A percentile compares a stretch with the other conserved stretches of the same genome.
These are phyloP conservation scores for Gambelia wislizenii DNA, from an alignment of 2,797 vertebrate genomes.

Conservation along the genomic window DNA sequence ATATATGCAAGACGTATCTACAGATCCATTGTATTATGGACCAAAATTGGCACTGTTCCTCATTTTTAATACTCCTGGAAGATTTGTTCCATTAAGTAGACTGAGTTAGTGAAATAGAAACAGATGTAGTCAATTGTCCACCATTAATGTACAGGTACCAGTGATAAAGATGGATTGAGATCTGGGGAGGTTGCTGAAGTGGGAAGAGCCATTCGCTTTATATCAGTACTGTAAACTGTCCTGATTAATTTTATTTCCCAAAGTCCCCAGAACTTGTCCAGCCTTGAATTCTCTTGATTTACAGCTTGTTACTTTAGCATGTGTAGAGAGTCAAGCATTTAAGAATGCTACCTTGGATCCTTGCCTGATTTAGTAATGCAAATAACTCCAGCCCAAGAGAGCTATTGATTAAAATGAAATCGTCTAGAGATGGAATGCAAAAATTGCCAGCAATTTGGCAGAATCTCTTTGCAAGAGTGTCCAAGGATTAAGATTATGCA, in stretches of 20 bases:
- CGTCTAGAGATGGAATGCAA: constrained; percentile 36
- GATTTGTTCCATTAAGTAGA: constrained; percentile 66
- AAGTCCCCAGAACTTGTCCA: constrained; percentile 67
- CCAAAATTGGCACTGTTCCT: constrained; percentile 66
- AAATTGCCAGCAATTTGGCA: constrained; percentile 16
- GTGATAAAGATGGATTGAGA: constrained; percentile 73
- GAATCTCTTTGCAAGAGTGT: constrained; percentile 14
- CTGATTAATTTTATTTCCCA: constrained; percentile 56
- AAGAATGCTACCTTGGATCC: constrained; percentile 42
- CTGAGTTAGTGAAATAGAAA: constrained; percentile 74
- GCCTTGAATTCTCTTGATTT: constrained; percentile 46
- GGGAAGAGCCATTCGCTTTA: constrained; percentile 65
- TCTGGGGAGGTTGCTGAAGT: constrained; percentile 67
- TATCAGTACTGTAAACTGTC: constrained; percentile 66
- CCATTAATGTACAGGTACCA: constrained; percentile 49
- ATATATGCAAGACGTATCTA: not conserved
- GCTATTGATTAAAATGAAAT: constrained; percentile 23
- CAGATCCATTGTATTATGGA: constrained; percentile 68
- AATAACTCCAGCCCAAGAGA: constrained; percentile 30
- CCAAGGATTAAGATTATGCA: constrained; percentile 50
- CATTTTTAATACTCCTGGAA: constrained; percentile 74
- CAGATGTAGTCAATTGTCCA: constrained; percentile 69
- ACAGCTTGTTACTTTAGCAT: constrained; percentile 39
- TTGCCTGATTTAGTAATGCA: constrained; percentile 51
- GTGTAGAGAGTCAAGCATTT: constrained; percentile 40